Percentiles rank a stretch among this genome's conserved stretches.
phyloP scores from a whole-genome alignment of 30 jellyfish, hydroid and myxozoan genomes.

The Nemopilema nomurai region DNA sequence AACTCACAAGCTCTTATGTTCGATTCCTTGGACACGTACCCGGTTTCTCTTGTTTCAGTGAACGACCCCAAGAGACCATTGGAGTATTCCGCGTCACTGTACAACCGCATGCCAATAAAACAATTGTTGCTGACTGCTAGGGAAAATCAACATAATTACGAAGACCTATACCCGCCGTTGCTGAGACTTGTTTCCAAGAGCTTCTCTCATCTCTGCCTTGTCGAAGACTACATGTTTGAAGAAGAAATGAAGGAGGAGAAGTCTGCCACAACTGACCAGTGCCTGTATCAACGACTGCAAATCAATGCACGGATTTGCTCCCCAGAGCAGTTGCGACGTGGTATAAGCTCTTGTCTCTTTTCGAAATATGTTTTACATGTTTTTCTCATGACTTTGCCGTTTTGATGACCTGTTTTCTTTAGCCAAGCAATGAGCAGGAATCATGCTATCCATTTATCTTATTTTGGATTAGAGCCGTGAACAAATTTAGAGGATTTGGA shows the following conservation, averaged over 20 bases:
- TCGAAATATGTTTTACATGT: not conserved
- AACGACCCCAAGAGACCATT: slow-evolving; percentile 66
- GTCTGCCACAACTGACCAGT: not conserved
- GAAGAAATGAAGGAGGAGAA: slow-evolving; percentile 67
- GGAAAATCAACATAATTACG: slow-evolving; percentile 64
- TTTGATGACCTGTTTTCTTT: too few species aligned
- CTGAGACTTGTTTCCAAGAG: slow-evolving; percentile 88
- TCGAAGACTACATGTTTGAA: slow-evolving; percentile 92
- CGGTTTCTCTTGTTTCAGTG: slow-evolving; percentile 10
- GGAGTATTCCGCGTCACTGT: slow-evolving; percentile 76
- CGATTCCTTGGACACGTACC: not conserved
- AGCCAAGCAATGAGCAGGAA: too few species aligned
- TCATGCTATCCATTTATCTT: too few species aligned
- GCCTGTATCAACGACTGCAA: not conserved
- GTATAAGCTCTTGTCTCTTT: slow-evolving; percentile 20
- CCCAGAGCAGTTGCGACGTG: slow-evolving; percentile 47
- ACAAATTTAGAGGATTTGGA: too few species aligned
- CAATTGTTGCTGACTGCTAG: slow-evolving; percentile 74
- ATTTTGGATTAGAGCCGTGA: too few species aligned
- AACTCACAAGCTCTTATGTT: too few species aligned
- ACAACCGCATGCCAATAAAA: slow-evolving; percentile 86
- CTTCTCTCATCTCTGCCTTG: slow-evolving; percentile 91
- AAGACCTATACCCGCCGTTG: slow-evolving; percentile 83
- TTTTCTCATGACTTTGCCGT: not conserved
- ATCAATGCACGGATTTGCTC: slow-evolving; percentile 14